A percentile compares a stretch with the other conserved stretches of the same genome.
phyloP scores from a whole-genome alignment of 2,797 vertebrate species.

The Mergus octosetaceus region DNA sequence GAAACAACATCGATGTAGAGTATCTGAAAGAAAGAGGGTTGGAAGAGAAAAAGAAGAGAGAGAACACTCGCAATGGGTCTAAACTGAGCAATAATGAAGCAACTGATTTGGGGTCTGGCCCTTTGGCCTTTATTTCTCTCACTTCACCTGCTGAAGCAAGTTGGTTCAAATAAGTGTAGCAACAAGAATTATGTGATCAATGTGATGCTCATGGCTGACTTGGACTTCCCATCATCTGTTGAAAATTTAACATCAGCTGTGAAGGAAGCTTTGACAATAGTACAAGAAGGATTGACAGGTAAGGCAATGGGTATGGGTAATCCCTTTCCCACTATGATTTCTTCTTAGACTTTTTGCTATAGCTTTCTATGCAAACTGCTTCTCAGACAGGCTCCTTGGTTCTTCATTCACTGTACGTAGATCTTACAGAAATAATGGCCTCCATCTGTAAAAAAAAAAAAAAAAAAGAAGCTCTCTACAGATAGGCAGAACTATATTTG shows the following conservation, averaged over 20 bases:
- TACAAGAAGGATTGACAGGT: conserved; percentile 75
- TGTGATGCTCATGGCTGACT: conserved; percentile 89
- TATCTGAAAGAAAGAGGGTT: not conserved
- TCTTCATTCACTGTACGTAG: not conserved
- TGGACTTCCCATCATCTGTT: conserved; percentile 75
- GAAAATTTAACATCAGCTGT: conserved; percentile 76
- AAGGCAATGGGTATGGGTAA: conserved; percentile 10
- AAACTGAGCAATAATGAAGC: conserved; percentile 62
- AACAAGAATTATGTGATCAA: conserved; percentile 79
- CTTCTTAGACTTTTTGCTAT: not conserved
- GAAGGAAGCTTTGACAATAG: conserved; percentile 72
- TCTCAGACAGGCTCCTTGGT: not conserved
- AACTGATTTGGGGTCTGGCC: not conserved
- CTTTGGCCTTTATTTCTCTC: conserved; percentile 59
- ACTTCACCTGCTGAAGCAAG: not conserved
- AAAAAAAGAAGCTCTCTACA: not conserved
- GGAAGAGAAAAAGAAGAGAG: not conserved
- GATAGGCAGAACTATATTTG: not conserved
- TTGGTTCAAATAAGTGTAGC: conserved; percentile 15
- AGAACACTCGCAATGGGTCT: not conserved
- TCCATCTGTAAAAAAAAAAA: not conserved
- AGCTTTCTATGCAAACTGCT: not conserved
- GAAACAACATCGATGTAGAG: not conserved
- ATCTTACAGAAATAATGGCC: not conserved
- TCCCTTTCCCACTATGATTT: not conserved